Conservation (phyloP, 1,140 invertebrate species). For the Trichogramma pretiosum region DNA sequence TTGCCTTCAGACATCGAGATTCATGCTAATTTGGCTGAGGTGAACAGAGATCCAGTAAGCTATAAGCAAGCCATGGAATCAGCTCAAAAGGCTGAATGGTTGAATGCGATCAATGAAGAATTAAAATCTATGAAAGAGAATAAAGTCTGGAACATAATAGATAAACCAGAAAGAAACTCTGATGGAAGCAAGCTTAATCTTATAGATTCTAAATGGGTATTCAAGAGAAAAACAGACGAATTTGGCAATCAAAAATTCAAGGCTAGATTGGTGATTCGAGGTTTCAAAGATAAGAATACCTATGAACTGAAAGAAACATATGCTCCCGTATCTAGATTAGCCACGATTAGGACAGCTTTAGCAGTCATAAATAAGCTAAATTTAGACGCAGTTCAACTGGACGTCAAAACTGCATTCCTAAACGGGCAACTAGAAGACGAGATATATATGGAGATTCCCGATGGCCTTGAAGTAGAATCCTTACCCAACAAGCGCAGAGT, state of each 20-base stretch:
- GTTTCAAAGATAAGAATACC: neutral
- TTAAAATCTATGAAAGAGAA: neutral
- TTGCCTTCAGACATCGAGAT: neutral
- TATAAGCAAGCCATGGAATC: neutral
- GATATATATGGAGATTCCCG: neutral
- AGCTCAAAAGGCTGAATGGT: neutral
- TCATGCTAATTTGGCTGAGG: neutral
- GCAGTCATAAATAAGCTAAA: too few species aligned
- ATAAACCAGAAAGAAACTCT: neutral
- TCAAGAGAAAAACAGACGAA: neutral
- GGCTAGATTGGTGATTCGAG: neutral
- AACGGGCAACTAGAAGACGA: neutral
- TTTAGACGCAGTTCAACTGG: too few species aligned
- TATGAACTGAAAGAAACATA: conserved; percentile 1
- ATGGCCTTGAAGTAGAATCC: neutral
- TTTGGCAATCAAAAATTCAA: neutral
- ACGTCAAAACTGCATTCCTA: neutral
- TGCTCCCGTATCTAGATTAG: neutral
- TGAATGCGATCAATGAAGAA: neutral
- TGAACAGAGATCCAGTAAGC: neutral
- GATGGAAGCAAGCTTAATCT: neutral
- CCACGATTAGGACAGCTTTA: neutral
- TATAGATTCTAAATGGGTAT: too few species aligned
- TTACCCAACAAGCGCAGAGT: neutral
- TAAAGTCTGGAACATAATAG: neutral